Base-by-base conservation (phyloP, 1,140 invertebrate genomes). In the Lucilia cuprina region DNA sequence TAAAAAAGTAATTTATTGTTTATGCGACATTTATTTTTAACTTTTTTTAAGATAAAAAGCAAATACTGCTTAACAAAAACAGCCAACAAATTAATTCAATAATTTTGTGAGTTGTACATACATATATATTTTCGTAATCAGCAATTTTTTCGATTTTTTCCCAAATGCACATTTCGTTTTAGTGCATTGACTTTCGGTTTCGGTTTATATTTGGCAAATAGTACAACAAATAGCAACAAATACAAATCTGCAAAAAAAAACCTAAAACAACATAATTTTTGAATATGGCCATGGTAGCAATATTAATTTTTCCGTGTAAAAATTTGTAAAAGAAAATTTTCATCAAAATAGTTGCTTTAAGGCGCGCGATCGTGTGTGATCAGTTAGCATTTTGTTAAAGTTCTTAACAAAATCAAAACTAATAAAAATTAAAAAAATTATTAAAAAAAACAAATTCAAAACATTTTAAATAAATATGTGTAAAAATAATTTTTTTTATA, bases 281-380 rank as follows among this genome's bases (percentile, higher is more conserved):
- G 12, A 9, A 80, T 80, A 49, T 80, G 77, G 41, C 77, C 77
- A 80, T 80, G 77, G 30, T 47, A 50, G 77, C 77, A 80, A 70
- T 80, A 80, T 4, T 49, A 49, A 78, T 50, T 80, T 78, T 80
- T 80, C 77, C 77, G 77, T 80, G 41, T 49, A 49, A 49, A 80
- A 50, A 25, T 80, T 49, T 49, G 21, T 17, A 80, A 70, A 80
- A 21, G 47, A 80, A 80, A 50, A 19, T 50, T 19, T 21, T 49
- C 47, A 17, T 21, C 19, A 80, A 80, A 80, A 49, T 49, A 80
- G 77, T 80, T 80, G 35, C 41, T 50, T 13, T 10, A 21, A 10
- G 9, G 25, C 77, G 77, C n/a, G 77, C 77, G 77, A 80, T 80
- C 77, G 77, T 50, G 77, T 17, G 77, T 80, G 77, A 80, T 80